phyloP scores from a whole-genome alignment of 23 tunicate species.

The Oikopleura vanhoeffeni region DNA sequence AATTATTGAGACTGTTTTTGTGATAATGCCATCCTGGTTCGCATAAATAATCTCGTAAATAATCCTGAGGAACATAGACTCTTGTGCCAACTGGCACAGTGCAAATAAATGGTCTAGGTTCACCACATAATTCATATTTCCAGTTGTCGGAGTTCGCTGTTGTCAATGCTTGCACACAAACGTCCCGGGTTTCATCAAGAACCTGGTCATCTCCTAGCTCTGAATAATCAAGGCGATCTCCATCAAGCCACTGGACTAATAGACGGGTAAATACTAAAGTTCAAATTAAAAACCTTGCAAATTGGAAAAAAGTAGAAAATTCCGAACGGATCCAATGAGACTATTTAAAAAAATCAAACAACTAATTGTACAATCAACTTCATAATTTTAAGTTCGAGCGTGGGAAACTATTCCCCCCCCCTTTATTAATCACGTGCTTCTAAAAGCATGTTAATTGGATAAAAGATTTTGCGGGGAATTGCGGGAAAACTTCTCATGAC shows the following conservation, averaged over 20 bases:
- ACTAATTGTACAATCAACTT: too few species aligned
- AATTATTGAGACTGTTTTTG: neutral
- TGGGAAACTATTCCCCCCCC: too few species aligned
- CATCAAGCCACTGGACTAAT: neutral
- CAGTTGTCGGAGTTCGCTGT: neutral
- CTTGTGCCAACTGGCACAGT: neutral
- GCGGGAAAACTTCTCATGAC: too few species aligned
- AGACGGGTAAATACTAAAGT: too few species aligned
- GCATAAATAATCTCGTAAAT: neutral
- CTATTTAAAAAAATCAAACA: too few species aligned
- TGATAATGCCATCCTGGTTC: neutral
- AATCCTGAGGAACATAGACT: neutral
- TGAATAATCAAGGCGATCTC: neutral
- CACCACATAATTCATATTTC: neutral
- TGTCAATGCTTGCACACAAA: conserved; percentile 2
- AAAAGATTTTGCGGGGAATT: too few species aligned
- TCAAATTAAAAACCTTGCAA: too few species aligned
- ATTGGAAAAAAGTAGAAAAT: too few species aligned
- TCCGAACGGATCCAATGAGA: too few species aligned
- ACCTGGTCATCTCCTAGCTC: neutral
- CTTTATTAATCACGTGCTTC: too few species aligned
- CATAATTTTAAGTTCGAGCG: too few species aligned
- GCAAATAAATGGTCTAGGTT: neutral
- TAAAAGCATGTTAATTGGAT: too few species aligned
- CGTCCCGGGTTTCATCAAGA: neutral